Percentiles rank a stretch among this genome's conserved stretches.
phyloP scores from a whole-genome alignment of 2,797 vertebrate species.

The Halcyon leucocephala region DNA sequence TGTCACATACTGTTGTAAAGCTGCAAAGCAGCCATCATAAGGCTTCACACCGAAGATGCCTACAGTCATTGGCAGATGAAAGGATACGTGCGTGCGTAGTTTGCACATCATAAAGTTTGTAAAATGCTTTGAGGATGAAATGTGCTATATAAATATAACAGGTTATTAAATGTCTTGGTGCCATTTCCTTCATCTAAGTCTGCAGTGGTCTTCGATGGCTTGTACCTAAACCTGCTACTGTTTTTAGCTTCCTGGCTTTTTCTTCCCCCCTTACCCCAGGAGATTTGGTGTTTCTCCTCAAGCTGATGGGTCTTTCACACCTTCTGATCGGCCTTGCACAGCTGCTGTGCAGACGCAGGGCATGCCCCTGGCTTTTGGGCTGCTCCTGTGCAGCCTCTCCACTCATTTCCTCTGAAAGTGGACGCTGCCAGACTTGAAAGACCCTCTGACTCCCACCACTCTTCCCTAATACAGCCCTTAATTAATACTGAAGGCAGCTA shows the following conservation, averaged over 20 bases:
- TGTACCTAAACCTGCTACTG: constrained; percentile 2
- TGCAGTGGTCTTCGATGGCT: not conserved
- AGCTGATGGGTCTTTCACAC: not conserved
- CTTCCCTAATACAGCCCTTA: not conserved
- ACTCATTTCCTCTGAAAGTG: not conserved
- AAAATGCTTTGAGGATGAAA: constrained; percentile 59
- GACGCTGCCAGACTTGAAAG: not conserved
- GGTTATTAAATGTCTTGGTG: constrained; percentile 51
- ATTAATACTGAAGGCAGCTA: constrained; percentile 31
- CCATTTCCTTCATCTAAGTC: not conserved
- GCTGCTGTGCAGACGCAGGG: not conserved
- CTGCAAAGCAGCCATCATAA: constrained; percentile 9
- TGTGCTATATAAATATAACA: constrained; percentile 54
- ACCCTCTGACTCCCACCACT: not conserved
- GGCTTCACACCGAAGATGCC: not conserved
- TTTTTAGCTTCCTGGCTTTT: not conserved
- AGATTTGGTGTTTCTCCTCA: not conserved
- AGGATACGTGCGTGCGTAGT: not conserved
- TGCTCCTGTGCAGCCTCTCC: rapidly evolving
- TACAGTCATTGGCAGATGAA: constrained; percentile 21
- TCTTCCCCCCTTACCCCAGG: not conserved
- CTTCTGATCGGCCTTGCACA: not conserved
- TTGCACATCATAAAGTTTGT: constrained; percentile 59
- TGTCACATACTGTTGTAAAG: not conserved
- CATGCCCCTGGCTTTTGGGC: rapidly evolving